Conservation (phyloP, 2,113 vertebrate genomes). For the Ceratotherium simum region DNA sequence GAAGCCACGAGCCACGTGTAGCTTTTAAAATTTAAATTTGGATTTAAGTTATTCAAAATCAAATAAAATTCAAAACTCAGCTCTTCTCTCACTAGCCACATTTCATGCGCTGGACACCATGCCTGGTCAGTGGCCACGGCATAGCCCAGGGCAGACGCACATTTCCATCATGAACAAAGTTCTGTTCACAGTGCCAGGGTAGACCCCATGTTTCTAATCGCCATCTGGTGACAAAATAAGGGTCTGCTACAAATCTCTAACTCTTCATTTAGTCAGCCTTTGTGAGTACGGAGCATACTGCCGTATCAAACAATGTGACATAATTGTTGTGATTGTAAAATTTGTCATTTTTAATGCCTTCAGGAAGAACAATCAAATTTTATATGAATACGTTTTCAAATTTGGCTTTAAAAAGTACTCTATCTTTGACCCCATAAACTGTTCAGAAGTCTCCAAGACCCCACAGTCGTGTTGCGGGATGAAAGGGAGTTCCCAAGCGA, state of each 20-base stretch:
- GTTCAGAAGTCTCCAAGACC: neutral
- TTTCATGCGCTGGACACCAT: no score
- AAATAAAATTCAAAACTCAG: neutral
- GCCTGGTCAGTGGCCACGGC: accelerated
- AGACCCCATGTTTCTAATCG: accelerated
- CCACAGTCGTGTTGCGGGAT: accelerated
- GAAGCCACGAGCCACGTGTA: neutral
- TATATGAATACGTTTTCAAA: neutral
- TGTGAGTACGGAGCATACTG: no score
- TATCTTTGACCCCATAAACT: neutral
- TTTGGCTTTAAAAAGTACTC: neutral
- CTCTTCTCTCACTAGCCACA: neutral
- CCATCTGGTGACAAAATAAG: accelerated
- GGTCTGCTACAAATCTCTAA: accelerated
- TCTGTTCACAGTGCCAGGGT: accelerated
- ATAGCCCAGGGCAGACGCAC: accelerated
- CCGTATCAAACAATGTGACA: neutral
- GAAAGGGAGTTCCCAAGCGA: neutral
- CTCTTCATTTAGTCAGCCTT: no score
- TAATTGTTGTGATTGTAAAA: neutral
- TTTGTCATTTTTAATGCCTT: neutral
- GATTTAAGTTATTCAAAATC: neutral
- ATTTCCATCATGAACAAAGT: accelerated
- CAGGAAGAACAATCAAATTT: neutral
- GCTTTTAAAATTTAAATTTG: neutral